Percentiles rank a stretch among this genome's conserved stretches.
These are phyloP conservation scores for Oreochromis spilurus DNA, from an alignment of 2,113 vertebrate genomes.

Conservation along the genomic window DNA sequence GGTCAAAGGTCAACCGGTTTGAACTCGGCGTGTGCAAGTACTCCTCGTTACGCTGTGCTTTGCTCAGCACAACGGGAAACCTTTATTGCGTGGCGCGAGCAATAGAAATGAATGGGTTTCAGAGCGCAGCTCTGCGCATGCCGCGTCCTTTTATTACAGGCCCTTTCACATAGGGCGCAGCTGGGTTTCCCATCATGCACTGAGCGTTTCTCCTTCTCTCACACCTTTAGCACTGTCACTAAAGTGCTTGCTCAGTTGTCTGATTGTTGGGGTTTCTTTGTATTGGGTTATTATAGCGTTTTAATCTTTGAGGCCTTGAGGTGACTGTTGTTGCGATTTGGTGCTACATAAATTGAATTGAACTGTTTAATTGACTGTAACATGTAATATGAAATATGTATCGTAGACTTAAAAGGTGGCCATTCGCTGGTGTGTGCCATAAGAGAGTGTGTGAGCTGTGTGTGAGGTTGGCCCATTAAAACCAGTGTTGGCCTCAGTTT, in stretches of 20 bases:
- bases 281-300: not conserved
- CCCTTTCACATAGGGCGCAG: not conserved
- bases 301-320: too few relatives aligned
- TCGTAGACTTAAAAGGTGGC: not conserved
- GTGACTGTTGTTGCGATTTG: too few relatives aligned
- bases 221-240: not conserved
- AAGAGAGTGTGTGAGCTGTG: rapidly evolving
- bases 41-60: not conserved
- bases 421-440: not conserved
- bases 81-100: not conserved
- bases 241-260: not conserved
- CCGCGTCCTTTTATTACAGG: not conserved
- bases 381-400: not conserved
- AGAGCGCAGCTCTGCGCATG: not conserved
- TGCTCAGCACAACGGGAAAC: not conserved
- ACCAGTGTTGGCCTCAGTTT: not conserved
- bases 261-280: not conserved
- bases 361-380: not conserved
- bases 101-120: not conserved
- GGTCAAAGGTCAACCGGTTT: not conserved
- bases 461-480: not conserved
- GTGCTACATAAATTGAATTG: too few relatives aligned
- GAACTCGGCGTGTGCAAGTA: not conserved
- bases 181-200: not conserved
- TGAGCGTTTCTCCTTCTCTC: not conserved